Evolutionary conservation across 2,113 vertebrate genomes (phyloP), one percentile per base, ranked within the genome.

Genomic region (Psephotus haematonotus): DNA sequence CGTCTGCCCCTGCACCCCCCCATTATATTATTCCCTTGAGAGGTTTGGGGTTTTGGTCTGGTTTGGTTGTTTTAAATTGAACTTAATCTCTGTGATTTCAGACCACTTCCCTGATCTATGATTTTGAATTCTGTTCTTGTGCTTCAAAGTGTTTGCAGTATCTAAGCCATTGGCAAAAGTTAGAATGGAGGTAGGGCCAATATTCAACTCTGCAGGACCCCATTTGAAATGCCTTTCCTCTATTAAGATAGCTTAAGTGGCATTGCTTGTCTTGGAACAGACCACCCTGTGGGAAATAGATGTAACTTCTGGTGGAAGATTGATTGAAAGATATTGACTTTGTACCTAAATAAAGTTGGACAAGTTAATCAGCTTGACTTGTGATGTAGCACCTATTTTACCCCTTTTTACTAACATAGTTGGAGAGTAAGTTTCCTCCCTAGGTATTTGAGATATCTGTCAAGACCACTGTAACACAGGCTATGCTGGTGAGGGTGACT

Each of bases 381-480:
- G 7, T 43, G 39, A 5, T 35, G 9, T 29, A 35, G n/a, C 29
- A n/a, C 39, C 11, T 69, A 13, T 44, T 80, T 71, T 33, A 29
- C 4, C 12, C 9, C 18, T 33, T 62, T 87, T 27, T 71, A 17
- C 31, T 69, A 8, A 9, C 11, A 25, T 7, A 24, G 3, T 7
- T 92, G 46, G 41, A 31, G 20, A 62, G 6, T 10, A 88, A 43
- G 7, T n/a, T 4, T 72, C 29, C 7, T 63, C 43, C 33, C 13
- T 12, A 28, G 28, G 29, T 16, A 10, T 43, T 20, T 55, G 43
- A 28, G 19, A 10, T 31, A 53, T 35, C 59, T 37, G 27, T 37
- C 31, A 28, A 50, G 60, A 15, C 15, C 3, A 1, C 7, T 33
- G 5, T 9, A 16, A 24, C 37, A 27, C 0, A 0, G 11, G 10